Percentiles rank a stretch among this genome's conserved stretches.
Evolutionary conservation across 2,797 vertebrate genomes (phyloP).

Genomic region (Molossus alvarezi): DNA sequence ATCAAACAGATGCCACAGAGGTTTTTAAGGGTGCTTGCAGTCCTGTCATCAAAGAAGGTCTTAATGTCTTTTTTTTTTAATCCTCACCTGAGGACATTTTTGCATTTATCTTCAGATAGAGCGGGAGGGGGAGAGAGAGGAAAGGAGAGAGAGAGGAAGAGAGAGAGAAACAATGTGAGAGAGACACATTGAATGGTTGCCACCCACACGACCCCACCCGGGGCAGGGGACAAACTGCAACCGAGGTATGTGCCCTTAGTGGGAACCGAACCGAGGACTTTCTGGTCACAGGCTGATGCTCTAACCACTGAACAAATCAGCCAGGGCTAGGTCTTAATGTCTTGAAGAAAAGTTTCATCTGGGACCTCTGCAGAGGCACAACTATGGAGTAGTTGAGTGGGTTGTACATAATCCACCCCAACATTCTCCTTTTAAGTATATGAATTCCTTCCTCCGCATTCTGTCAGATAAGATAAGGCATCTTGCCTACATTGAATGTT

Average conservation of each 20-base stretch:
- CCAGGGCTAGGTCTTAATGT: neutral
- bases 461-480: neutral
- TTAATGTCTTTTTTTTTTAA: neutral
- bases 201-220: no score
- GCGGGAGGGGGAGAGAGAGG: no score
- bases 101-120: no score
- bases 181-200: no score
- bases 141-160: no score
- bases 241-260: no score
- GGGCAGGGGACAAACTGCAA: no score
- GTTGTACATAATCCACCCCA: constrained; percentile 3
- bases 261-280: no score
- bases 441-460: constrained; percentile 8
- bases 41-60: neutral
- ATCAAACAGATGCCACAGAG: constrained; percentile 7
- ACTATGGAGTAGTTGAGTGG: neutral
- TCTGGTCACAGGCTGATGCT: no score
- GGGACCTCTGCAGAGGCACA: neutral
- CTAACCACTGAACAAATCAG: no score
- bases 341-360: constrained; percentile 22
- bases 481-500: constrained; percentile 1
- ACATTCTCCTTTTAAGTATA: constrained; percentile 22
- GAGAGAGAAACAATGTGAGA: no score
- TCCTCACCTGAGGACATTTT: no score
- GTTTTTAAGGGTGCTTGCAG: constrained; percentile 32